Evolutionary conservation across 2,113 vertebrate genomes (phyloP).

Genomic region (Takifugu flavidus): DNA sequence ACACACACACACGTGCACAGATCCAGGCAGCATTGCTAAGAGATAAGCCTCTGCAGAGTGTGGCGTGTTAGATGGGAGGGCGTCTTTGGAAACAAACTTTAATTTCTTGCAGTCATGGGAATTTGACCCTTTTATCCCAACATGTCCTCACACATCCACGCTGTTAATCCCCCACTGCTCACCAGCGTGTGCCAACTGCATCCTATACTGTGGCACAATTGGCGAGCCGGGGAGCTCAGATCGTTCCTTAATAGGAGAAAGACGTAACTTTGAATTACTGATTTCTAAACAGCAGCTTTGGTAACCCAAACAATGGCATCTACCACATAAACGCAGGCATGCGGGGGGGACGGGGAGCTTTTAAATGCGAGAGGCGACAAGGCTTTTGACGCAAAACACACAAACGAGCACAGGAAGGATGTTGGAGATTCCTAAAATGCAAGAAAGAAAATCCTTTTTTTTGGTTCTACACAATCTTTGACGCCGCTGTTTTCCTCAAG

Average conservation of each 20-base stretch:
- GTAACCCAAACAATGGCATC: conserved; percentile 31
- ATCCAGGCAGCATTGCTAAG: background rate
- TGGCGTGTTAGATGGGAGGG: conserved; percentile 43
- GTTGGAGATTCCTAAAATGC: no score
- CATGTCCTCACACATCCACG: conserved; percentile 18
- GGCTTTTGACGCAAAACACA: background rate
- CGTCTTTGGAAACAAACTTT: conserved; percentile 71
- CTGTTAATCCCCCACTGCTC: background rate
- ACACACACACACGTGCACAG: background rate
- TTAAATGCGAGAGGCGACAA: conserved; percentile 5
- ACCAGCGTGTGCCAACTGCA: no score
- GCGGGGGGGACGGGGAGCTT: conserved; percentile 10
- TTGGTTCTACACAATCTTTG: no score
- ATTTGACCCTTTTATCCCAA: conserved; percentile 67
- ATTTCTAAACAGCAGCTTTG: conserved; percentile 40
- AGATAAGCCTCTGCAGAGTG: conserved; percentile 32
- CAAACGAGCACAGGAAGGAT: no score
- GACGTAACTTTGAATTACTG: conserved; percentile 3
- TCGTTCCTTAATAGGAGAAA: conserved; percentile 31
- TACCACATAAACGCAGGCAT: background rate
- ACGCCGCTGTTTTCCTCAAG: no score
- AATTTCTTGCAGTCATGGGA: conserved; percentile 79
- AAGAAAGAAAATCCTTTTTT: no score
- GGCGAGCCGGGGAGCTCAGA: background rate
- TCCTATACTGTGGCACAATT: background rate